Evolutionary conservation across 1,140 invertebrate genomes (phyloP).

Genomic region (Drosophila teissieri): DNA sequence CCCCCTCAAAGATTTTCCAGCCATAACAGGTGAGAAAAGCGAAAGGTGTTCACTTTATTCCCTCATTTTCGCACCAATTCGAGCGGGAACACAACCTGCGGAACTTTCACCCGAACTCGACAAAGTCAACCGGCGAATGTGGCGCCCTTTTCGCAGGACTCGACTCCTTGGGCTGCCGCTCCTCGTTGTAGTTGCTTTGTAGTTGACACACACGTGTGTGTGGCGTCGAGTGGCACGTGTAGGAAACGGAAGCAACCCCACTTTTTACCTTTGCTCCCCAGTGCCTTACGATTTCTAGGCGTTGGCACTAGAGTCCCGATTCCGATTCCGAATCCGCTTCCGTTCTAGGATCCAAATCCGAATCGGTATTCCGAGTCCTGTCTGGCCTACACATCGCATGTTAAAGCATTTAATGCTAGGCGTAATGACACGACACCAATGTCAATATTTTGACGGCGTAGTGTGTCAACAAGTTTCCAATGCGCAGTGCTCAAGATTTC

Average conservation of each 20-base stretch:
- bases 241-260: conserved; percentile 6
- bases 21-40: conserved; percentile 19
- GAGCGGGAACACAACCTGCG: conserved; percentile 42
- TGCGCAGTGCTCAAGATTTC: neutral
- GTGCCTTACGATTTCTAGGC: conserved; percentile 12
- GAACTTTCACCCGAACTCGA: conserved; percentile 63
- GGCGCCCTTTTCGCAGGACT: conserved; percentile 52
- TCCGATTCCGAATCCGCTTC: conserved; percentile 8
- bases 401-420: conserved; percentile 74
- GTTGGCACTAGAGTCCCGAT: conserved; percentile 17
- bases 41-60: conserved; percentile 27
- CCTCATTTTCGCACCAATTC: conserved; percentile 34
- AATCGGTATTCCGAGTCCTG: conserved; percentile 2
- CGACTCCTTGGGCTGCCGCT: conserved; percentile 43
- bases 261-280: conserved; percentile 28
- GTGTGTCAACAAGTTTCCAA: conserved; percentile 73
- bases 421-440: conserved; percentile 81
- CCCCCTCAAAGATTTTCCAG: conserved; percentile 17
- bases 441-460: conserved; percentile 67
- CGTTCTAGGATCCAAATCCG: conserved; percentile 5
- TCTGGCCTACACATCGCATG: conserved; percentile 55
- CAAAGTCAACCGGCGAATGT: conserved; percentile 68
- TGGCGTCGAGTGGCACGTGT: conserved; percentile 52
- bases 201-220: conserved; percentile 44
- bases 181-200: conserved; percentile 25